Percentiles rank a stretch among this genome's conserved stretches.
These are phyloP conservation scores for Pitta sordida DNA, from an alignment of 2,113 vertebrate genomes.

Conservation along the genomic window DNA sequence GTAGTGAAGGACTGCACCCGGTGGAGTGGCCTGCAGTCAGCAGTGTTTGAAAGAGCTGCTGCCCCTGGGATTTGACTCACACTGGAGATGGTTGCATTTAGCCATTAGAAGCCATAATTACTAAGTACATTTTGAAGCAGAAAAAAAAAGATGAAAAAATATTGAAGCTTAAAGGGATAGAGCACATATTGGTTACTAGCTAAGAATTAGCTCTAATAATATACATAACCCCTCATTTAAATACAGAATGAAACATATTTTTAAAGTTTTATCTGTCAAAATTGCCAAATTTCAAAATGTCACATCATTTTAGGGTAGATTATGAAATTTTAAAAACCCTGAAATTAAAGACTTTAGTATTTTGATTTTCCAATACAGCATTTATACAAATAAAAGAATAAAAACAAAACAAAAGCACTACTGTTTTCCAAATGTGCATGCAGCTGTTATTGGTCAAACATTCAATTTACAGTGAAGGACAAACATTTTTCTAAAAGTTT, in stretches of 20 bases:
- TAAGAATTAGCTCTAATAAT: background rate
- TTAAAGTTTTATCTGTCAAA: background rate
- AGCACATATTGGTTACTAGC: background rate
- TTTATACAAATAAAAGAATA: background rate
- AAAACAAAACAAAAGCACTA: fast-evolving
- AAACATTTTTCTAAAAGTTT: background rate
- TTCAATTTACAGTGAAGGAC: background rate
- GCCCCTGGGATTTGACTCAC: no score
- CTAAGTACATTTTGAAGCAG: background rate
- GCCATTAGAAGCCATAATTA: background rate
- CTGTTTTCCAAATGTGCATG: background rate
- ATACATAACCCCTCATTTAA: background rate
- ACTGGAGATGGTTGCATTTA: background rate
- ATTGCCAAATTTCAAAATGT: background rate
- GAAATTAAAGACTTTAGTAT: background rate
- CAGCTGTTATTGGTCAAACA: background rate
- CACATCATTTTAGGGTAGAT: background rate
- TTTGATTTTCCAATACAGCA: background rate
- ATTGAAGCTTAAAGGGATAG: background rate
- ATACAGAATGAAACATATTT: background rate
- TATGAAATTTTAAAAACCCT: background rate
- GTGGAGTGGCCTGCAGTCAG: no score
- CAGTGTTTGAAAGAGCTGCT: no score
- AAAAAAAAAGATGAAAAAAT: background rate
- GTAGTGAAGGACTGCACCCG: no score